A percentile compares a stretch with the other conserved stretches of the same genome.
These are phyloP conservation scores for Tenthredo amoena DNA, from an alignment of 2,888 invertebrate species.

Conservation along the genomic window DNA sequence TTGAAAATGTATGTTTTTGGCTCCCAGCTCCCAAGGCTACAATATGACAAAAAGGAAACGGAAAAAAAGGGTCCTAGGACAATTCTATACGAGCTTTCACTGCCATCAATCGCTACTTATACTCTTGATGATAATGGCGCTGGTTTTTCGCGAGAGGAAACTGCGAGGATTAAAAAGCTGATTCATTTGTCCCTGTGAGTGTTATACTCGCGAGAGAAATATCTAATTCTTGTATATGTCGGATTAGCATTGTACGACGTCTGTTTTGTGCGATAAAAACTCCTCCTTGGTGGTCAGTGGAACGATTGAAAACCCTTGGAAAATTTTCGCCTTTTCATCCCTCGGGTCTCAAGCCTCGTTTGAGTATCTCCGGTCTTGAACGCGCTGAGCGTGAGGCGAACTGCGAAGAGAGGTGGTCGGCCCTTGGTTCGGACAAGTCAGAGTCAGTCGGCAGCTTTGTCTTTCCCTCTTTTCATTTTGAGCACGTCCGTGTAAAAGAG, in stretches of 20 bases:
- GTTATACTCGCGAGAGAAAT: background rate
- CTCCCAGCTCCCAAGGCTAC: background rate
- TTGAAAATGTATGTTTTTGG: background rate
- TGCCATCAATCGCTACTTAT: background rate
- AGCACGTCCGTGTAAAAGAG: conserved; percentile 42
- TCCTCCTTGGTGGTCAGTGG: conserved; percentile 27
- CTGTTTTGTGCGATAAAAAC: background rate
- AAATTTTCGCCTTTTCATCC: conserved; percentile 13
- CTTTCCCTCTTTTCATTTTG: conserved; percentile 49
- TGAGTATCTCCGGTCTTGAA: conserved; percentile 34
- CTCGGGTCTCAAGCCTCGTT: conserved; percentile 32
- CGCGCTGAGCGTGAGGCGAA: background rate
- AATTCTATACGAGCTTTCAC: background rate
- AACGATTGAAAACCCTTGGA: background rate
- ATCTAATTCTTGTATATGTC: background rate
- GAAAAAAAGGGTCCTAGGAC: background rate
- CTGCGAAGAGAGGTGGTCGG: background rate
- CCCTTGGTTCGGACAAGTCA: conserved; percentile 33
- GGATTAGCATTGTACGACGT: background rate
- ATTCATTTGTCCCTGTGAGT: background rate
- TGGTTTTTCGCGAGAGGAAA: background rate
- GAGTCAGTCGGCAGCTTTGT: conserved; percentile 45
- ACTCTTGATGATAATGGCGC: background rate
- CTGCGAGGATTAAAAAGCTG: background rate
- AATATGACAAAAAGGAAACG: background rate